Percentiles rank a stretch among this genome's conserved stretches.
Conservation (phyloP, 2,888 invertebrate species). For the Drosophila testacea region DNA sequence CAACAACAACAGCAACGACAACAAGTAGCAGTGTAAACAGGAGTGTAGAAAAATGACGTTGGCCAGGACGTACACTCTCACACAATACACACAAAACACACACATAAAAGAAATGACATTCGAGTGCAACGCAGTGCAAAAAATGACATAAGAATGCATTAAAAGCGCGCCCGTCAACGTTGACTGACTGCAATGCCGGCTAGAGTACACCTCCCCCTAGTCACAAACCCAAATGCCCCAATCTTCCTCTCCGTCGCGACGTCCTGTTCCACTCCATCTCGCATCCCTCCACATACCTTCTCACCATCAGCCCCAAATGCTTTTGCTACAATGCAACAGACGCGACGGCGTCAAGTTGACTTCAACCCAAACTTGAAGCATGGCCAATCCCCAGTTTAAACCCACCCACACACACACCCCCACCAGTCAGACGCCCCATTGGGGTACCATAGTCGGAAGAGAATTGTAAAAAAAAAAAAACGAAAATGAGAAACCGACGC, state of each 20-base stretch:
- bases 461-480: constrained; percentile 32
- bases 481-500: constrained; percentile 14
- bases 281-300: background rate
- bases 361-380: constrained; percentile 46
- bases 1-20: constrained; percentile 28
- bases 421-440: background rate
- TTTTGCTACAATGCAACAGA: constrained; percentile 71
- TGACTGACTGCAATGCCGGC: constrained; percentile 68
- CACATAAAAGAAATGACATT: constrained; percentile 63
- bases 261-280: background rate
- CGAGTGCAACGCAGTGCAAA: constrained; percentile 72
- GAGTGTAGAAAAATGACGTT: constrained; percentile 52
- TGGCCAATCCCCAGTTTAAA: constrained; percentile 33
- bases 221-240: no score
- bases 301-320: constrained; percentile 7
- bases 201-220: constrained; percentile 5
- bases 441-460: constrained; percentile 4
- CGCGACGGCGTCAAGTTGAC: constrained; percentile 80
- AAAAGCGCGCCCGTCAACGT: constrained; percentile 78
- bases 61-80: constrained; percentile 25
- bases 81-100: constrained; percentile 1
- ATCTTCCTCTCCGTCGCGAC: background rate
- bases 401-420: background rate
- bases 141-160: constrained; percentile 81
- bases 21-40: constrained; percentile 20